A percentile compares a stretch with the other conserved stretches of the same genome.
Evolutionary conservation across 2,888 invertebrate genomes (phyloP).

Genomic region (Andrena flavipes): DNA sequence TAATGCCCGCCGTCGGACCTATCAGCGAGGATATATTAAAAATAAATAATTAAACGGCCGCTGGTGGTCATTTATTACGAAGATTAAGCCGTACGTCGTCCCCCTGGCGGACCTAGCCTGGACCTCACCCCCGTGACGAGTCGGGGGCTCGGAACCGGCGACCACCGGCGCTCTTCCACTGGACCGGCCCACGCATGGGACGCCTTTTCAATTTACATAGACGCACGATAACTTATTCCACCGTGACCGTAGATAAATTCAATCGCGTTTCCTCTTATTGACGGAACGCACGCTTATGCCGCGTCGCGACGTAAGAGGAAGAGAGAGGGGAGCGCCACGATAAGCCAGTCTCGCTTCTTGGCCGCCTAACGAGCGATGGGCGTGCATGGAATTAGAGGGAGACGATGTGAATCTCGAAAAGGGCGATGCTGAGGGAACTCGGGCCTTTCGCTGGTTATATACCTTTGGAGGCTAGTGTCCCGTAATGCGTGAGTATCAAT

Average conservation of each 20-base stretch:
- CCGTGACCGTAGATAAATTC: constrained; percentile 52
- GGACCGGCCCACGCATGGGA: not conserved
- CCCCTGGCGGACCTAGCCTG: constrained; percentile 38
- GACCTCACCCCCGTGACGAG: constrained; percentile 27
- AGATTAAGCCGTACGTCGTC: constrained; percentile 68
- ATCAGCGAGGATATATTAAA: constrained; percentile 47
- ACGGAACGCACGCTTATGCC: not conserved
- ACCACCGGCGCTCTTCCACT: not conserved
- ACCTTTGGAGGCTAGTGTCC: no score
- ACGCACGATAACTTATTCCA: constrained; percentile 61
- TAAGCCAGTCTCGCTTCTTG: no score
- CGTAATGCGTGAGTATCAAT: no score
- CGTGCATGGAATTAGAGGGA: no score
- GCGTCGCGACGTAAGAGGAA: not conserved
- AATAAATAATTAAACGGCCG: constrained; percentile 73
- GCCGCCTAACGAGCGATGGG: not conserved
- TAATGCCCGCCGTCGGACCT: constrained; percentile 18
- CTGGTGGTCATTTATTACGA: constrained; percentile 70
- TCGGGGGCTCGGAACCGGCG: not conserved
- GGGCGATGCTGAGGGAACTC: no score
- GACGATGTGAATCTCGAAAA: no score
- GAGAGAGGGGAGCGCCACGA: no score
- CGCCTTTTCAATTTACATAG: constrained; percentile 69
- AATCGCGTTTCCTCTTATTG: constrained; percentile 25
- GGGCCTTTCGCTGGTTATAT: no score